Conservation (phyloP, 2,113 vertebrate genomes). For the Rhinopithecus roxellana region DNA sequence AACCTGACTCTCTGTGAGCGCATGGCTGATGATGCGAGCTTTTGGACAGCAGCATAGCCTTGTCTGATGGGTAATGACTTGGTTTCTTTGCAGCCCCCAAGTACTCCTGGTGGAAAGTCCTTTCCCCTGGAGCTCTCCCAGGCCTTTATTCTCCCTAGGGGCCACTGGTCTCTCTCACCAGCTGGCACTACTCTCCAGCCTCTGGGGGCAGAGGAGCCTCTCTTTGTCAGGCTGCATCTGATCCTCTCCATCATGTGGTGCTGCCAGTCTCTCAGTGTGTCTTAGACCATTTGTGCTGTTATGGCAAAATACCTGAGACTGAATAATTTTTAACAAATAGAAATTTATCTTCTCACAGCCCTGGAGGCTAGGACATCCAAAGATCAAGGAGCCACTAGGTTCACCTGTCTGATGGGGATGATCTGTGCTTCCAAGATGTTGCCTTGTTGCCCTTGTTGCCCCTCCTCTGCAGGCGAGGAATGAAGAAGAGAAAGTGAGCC, state of each 20-base stretch:
- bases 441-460: neutral
- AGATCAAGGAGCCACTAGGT: neutral
- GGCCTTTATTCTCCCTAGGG: neutral
- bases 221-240: neutral
- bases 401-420: too few relatives aligned
- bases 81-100: neutral
- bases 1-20: too few relatives aligned
- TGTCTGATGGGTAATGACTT: too few relatives aligned
- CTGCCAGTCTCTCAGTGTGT: neutral
- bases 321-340: neutral
- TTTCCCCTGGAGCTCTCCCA: too few relatives aligned
- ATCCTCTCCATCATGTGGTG: fast-evolving
- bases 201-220: neutral
- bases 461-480: neutral
- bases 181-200: fast-evolving
- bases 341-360: neutral
- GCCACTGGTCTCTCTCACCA: too few relatives aligned
- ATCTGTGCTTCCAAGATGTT: neutral
- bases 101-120: neutral
- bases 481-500: neutral
- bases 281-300: neutral
- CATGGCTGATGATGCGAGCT: neutral
- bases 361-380: neutral
- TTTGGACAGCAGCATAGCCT: too few relatives aligned
- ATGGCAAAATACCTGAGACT: neutral